Base-by-base conservation (phyloP, 1,140 invertebrate genomes). In the Eumaeus atala region DNA sequence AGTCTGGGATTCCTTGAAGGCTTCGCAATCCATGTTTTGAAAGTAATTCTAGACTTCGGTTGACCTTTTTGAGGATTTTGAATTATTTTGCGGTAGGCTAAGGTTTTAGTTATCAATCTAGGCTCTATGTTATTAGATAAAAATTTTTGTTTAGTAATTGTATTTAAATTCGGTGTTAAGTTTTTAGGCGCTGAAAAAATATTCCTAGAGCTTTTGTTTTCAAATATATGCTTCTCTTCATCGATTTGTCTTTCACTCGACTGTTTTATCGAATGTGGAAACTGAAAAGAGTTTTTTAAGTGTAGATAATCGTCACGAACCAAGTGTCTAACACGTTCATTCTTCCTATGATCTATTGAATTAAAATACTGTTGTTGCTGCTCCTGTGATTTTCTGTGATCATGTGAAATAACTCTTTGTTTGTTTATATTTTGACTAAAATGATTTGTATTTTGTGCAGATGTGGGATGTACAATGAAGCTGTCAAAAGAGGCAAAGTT, bases 11-110 rank as follows among this genome's bases (percentile, higher is more conserved):
- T 56, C 61, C 75, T 84, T 10, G 74, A 70, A 6, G 83, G 83
- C 63, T 79, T 80, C n/a, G 84, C 64, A 28, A 87, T 77, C 81
- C 81, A 87, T 9, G 80, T 84, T 69, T 85, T 87, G 48, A 83
- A 76, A 40, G 75, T 82, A 28, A 87, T 74, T 67, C 77, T 59
- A 11, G 84, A 81, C 66, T 77, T 84, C 16, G 80, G 75, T 48
- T 65, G 72, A 14, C 71, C 65, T 44, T 69, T 57, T 52, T 72
- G 72, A 9, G 78, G 62, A 51, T 80, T 72, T 61, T 76, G 67
- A 14, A 82, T 54, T 11, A 80, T 51, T 61, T 67, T 74, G 54
- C 75, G 76, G 57, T 74, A 74, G 12, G 76, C 69, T 54, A 83
- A 34, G 17, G 78, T 81, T 70, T 84, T 84, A 50, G 80, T 74